Evolutionary conservation across 2,888 invertebrate species (phyloP), one percentile per base, ranked within the genome.

Genomic region (Deilephila elpenor): DNA sequence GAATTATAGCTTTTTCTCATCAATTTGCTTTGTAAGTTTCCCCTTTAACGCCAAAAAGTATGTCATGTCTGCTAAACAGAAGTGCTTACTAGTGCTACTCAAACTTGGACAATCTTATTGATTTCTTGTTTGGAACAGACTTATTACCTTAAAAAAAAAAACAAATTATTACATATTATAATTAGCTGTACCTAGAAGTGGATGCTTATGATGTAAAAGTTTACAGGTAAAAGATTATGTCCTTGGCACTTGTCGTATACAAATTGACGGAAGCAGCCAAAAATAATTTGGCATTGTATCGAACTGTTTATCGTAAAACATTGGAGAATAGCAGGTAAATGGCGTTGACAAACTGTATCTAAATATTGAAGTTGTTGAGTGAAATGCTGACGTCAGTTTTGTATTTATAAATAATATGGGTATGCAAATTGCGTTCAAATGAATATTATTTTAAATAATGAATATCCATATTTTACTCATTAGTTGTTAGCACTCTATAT

Each of bases 261-360:
- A 17, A 51, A 11, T 51, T 51, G 14, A 25, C 51, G 20, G 25
- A 25, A 67, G 20, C 20, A 44, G 64, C 64, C 64, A 67, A 67
- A 67, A 67, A 20, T 44, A 44, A 20, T 44, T 62, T 67, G 64
- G 64, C 64, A 67, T 67, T 64, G 44, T 25, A 64, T 11, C 37
- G 20, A 44, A 3, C 6, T n/a, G 14, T 62, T 25, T 17, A 51
- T 67, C 25, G 29, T 17, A 6, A 37, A 37, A 25, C 14, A 64
- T 64, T 62, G 14, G 20, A 44, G 6, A 44, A 17, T 25, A 51
- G 0, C 51, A 67, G 44, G 67, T 67, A 51, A 67, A 67, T 51
- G 20, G 44, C 25, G 44, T 20, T 67, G 67, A 14, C 25, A 20
- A 25, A 29, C 56, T n/a, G 56, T 56, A 56, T 56, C 19, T 56